These are phyloP conservation scores for Eriocheir sinensis DNA, from an alignment of 1,140 invertebrate species.

Conservation along the genomic window DNA sequence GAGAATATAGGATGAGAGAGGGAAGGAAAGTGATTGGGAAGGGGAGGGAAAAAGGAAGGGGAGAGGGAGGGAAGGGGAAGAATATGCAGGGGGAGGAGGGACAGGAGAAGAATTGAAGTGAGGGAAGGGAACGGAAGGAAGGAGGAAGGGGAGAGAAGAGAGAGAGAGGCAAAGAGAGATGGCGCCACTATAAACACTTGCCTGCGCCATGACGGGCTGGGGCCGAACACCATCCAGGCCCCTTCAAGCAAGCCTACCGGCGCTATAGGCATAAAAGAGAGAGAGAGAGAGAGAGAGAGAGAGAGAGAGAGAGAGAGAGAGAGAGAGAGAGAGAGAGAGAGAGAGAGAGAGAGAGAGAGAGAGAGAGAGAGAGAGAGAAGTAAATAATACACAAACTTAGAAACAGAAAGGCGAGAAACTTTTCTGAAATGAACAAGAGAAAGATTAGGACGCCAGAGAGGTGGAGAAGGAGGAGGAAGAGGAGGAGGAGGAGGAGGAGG, in stretches of 20 bases:
- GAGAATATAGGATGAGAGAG: background rate
- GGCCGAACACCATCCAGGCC: too few species aligned
- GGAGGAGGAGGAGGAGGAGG: background rate
- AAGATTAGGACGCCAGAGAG: background rate
- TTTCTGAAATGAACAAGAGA: too few species aligned
- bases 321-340: background rate
- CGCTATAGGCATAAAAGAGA: too few species aligned
- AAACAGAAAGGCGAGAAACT: background rate
- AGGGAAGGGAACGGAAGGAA: too few species aligned
- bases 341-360: constrained; percentile 4
- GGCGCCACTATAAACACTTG: too few species aligned
- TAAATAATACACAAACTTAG: background rate
- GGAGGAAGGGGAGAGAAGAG: background rate
- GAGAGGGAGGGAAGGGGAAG: too few species aligned
- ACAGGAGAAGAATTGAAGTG: too few species aligned
- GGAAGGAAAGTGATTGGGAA: background rate
- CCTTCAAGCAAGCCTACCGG: too few species aligned
- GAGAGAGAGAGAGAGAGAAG: background rate
- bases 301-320: constrained; percentile 22
- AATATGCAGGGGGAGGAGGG: too few species aligned
- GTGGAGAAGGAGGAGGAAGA: background rate
- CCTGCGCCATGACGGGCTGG: too few species aligned
- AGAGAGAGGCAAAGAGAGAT: background rate
- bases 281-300: constrained; percentile 16
- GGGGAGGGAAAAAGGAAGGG: background rate